A percentile compares a stretch with the other conserved stretches of the same genome.
Conservation (phyloP, 2,797 vertebrate species). For the Hafferia zeledoni region DNA sequence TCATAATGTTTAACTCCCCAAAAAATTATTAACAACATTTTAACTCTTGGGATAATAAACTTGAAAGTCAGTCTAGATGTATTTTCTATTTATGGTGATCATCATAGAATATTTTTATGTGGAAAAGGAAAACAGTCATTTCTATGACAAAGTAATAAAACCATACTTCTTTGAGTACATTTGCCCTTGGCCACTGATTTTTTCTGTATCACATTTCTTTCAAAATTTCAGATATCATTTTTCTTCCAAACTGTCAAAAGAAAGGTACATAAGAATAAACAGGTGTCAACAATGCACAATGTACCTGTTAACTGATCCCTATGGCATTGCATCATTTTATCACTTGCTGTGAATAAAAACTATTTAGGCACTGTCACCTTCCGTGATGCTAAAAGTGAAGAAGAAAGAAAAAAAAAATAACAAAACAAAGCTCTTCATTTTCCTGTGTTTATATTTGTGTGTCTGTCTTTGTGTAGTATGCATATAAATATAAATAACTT, state of each 20-base stretch:
- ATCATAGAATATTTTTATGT: not conserved
- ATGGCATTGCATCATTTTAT: not conserved
- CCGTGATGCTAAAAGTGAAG: not conserved
- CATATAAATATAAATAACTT: not conserved
- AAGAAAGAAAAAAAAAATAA: not conserved
- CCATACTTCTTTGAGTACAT: not conserved
- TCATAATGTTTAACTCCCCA: not conserved
- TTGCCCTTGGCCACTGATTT: not conserved
- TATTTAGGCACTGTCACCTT: not conserved
- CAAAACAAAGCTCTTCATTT: not conserved
- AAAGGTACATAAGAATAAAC: not conserved
- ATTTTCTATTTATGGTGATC: not conserved
- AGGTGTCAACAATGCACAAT: not conserved
- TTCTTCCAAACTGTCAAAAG: not conserved
- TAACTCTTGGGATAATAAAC: not conserved
- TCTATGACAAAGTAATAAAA: not conserved
- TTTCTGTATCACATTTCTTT: not conserved
- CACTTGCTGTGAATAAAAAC: not conserved
- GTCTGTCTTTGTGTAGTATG: not conserved
- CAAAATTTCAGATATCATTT: not conserved
- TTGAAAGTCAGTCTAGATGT: not conserved
- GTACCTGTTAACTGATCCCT: not conserved
- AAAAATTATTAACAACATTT: not conserved
- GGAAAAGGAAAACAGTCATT: not conserved
- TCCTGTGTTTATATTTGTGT: not conserved